Base-by-base conservation (phyloP, 2,888 invertebrate genomes). In the Homarus gammarus region DNA sequence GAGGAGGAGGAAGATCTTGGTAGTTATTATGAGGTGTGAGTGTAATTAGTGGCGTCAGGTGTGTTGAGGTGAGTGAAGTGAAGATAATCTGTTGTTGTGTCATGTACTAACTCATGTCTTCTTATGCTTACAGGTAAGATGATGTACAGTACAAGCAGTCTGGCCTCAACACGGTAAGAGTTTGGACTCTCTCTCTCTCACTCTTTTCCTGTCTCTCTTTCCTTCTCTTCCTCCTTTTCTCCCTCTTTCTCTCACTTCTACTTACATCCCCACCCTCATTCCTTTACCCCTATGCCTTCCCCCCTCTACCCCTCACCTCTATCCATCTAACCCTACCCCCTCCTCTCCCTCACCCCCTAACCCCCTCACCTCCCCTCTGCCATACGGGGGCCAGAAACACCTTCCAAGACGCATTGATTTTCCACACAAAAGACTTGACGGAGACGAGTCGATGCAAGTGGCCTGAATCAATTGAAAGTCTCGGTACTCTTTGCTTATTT, bases 361-460 rank as follows among this genome's bases (percentile, higher is more conserved):
- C n/a, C 81, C 2, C 8, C 81, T 38, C 40, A 2, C 36, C 81
- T 40, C n/a, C n/a, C 36, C 64, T n/a, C 61, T 44, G 10, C 33
- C 3, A n/a, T n/a, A 56, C 27, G 33, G 72, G 36, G 51, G 38
- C 72, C 12, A 49, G 72, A 61, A 78, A 85, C 78, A 79, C 72
- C 86, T 86, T 86, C 36, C 64, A 51, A 86, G 86, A 86, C 79
- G 51, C 86, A 86, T 86, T 72, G 86, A 86, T 78, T 86, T 86
- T 78, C 78, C 38, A 12, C 79, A 86, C 86, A 79, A 86, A 86
- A 86, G 86, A 61, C 86, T 70, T 79, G 78, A 79, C 64, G 75
- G 84, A 75, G 82, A 72, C 84, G 56, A 84, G 84, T 84, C 84
- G 75, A 75, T 84, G 84, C 15, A 38, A 84, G 75, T 84, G 84